Evolutionary conservation across 2,797 vertebrate species (phyloP).

Genomic region (Macroramphosus scolopax): DNA sequence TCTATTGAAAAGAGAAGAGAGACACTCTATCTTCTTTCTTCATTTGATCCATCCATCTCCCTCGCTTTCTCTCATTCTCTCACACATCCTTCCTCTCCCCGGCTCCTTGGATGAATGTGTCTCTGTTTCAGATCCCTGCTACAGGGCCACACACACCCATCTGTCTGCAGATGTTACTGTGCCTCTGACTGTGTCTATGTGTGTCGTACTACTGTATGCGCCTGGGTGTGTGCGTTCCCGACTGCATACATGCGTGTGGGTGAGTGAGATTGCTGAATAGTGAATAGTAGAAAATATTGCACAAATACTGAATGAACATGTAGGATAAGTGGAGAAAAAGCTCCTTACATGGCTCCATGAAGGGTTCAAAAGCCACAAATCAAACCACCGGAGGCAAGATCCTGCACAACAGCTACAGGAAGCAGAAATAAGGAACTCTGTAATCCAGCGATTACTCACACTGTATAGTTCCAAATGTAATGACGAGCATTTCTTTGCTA

Average conservation of each 20-base stretch:
- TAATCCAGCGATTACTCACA: too few species aligned
- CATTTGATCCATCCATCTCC: slow-evolving; percentile 74
- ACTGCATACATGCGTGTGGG: slow-evolving; percentile 43
- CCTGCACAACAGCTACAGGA: too few species aligned
- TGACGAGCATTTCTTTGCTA: too few species aligned
- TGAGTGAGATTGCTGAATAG: slow-evolving; percentile 41
- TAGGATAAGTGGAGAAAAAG: slow-evolving; percentile 20
- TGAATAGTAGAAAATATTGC: slow-evolving; percentile 45
- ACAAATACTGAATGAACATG: slow-evolving; percentile 21
- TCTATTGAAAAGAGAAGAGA: slow-evolving; percentile 74
- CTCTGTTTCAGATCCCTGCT: slow-evolving; percentile 75
- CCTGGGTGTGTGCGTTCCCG: slow-evolving; percentile 17
- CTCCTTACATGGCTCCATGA: slow-evolving; percentile 4
- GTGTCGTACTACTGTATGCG: slow-evolving; percentile 25
- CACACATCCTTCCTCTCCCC: slow-evolving; percentile 77
- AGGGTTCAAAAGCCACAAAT: neutral
- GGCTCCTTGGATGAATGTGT: slow-evolving; percentile 73
- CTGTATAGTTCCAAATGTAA: too few species aligned
- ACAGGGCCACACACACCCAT: slow-evolving; percentile 75
- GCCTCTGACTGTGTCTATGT: slow-evolving; percentile 22
- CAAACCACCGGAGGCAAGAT: neutral
- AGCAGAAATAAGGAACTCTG: neutral
- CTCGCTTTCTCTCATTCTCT: slow-evolving; percentile 66
- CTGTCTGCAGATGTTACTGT: slow-evolving; percentile 75
- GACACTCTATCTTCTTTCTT: slow-evolving; percentile 77